Conservation (phyloP, 2,797 vertebrate genomes). For the Lateolabrax maculatus region DNA sequence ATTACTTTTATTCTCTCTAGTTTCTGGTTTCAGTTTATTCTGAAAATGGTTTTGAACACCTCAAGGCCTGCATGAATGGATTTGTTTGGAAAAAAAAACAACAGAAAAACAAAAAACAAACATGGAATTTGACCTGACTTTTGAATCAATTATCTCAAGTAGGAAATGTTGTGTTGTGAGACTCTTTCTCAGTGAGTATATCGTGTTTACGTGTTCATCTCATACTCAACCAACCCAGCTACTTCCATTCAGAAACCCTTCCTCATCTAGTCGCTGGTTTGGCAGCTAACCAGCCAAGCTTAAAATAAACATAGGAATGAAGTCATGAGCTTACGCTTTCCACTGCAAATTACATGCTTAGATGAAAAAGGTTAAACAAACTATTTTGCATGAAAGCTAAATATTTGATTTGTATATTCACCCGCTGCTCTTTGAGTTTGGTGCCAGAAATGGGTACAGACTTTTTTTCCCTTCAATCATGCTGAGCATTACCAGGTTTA, state of each 20-base stretch:
- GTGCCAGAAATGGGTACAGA: conserved; percentile 46
- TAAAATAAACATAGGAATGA: conserved; percentile 64
- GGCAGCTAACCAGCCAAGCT: conserved; percentile 77
- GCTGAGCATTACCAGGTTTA: conserved; percentile 83
- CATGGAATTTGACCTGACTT: conserved; percentile 79
- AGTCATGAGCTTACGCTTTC: conserved; percentile 69
- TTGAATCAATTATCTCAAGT: conserved; percentile 93
- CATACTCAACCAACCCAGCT: conserved; percentile 84
- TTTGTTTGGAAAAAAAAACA: conserved; percentile 70
- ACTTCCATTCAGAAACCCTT: conserved; percentile 74
- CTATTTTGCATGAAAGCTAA: conserved; percentile 72
- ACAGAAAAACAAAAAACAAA: conserved; percentile 11
- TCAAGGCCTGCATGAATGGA: conserved; percentile 82
- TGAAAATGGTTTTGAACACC: conserved; percentile 49
- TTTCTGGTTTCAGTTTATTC: conserved; percentile 65
- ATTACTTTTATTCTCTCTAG: conserved; percentile 29
- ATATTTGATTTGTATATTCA: conserved; percentile 71
- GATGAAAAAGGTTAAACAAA: conserved; percentile 37
- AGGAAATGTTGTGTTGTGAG: conserved; percentile 94
- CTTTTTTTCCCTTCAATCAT: conserved; percentile 48
- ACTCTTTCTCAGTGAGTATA: conserved; percentile 97
- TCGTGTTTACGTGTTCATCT: conserved; percentile 92
- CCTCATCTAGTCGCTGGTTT: conserved; percentile 82
- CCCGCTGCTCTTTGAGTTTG: conserved; percentile 76
- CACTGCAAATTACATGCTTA: conserved; percentile 59